A percentile compares a stretch with the other conserved stretches of the same genome.
Conservation (phyloP, 1,140 invertebrate genomes). For the Ceratina japonica region DNA sequence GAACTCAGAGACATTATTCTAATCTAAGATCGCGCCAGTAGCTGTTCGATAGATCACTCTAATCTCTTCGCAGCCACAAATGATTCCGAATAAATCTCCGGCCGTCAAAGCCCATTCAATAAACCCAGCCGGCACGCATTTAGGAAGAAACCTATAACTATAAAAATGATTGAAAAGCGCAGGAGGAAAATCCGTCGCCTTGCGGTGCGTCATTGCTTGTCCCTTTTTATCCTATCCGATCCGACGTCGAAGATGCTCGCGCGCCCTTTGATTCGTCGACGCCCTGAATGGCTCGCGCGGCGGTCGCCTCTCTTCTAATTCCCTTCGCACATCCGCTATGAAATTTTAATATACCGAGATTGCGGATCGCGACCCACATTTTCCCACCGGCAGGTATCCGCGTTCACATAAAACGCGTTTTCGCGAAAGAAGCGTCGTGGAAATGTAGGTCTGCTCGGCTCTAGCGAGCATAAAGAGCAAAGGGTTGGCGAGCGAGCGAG, state of each 20-base stretch:
- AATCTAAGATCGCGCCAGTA: no score
- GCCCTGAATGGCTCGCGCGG: conserved; percentile 13
- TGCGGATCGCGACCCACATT: conserved; percentile 42
- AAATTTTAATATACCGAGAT: conserved; percentile 48
- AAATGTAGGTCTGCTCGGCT: conserved; percentile 15
- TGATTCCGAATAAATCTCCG: neutral
- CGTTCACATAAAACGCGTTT: conserved; percentile 30
- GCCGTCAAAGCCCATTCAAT: neutral
- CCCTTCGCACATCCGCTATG: conserved; percentile 33
- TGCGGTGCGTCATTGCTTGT: conserved; percentile 6
- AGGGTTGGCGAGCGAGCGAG: neutral
- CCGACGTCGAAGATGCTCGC: conserved; percentile 4
- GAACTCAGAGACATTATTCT: no score
- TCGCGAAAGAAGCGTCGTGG: conserved; percentile 14
- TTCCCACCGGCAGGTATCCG: neutral
- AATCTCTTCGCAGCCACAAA: neutral
- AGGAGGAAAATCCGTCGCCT: neutral
- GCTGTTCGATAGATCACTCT: no score
- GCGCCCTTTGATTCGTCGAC: conserved; percentile 20
- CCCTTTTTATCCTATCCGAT: neutral
- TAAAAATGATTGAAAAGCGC: conserved; percentile 22
- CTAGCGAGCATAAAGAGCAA: neutral
- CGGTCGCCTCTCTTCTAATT: conserved; percentile 34
- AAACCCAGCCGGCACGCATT: neutral
- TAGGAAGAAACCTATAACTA: neutral